Evolutionary conservation across 2,888 invertebrate species (phyloP).

Genomic region (Miltochrista miniata): DNA sequence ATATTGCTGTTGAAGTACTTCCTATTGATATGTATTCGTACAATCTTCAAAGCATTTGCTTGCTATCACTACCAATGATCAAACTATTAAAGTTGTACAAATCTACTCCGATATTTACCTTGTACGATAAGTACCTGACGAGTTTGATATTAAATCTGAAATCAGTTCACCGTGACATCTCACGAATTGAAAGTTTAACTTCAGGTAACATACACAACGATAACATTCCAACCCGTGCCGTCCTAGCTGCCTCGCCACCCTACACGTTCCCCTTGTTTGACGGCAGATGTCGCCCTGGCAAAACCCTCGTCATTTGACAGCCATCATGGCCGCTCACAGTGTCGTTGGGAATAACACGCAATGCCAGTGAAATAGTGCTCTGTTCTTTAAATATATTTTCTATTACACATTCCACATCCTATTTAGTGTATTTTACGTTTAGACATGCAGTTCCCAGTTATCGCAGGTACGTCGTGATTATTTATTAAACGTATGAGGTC

Average conservation of each 20-base stretch:
- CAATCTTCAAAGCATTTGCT: no score
- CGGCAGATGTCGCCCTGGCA: conserved; percentile 57
- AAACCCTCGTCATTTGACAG: conserved; percentile 42
- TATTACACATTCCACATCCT: conserved; percentile 5
- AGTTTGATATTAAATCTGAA: conserved; percentile 20
- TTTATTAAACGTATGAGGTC: conserved; percentile 10
- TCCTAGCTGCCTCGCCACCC: conserved; percentile 32
- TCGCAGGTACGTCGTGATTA: conserved; percentile 32
- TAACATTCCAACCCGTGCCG: conserved; percentile 28
- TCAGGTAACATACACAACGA: conserved; percentile 24
- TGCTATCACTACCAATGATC: conserved; percentile 13
- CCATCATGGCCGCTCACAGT: conserved; percentile 37
- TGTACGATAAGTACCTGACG: conserved; percentile 9
- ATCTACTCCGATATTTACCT: conserved; percentile 26
- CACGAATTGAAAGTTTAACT: conserved; percentile 37
- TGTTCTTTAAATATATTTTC: conserved; percentile 5
- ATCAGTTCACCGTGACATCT: conserved; percentile 45
- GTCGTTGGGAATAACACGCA: conserved; percentile 45
- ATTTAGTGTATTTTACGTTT: conserved; percentile 21
- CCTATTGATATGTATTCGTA: no score
- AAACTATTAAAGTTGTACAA: neutral
- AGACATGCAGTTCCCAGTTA: conserved; percentile 26
- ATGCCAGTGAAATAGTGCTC: conserved; percentile 46
- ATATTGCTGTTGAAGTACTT: no score
- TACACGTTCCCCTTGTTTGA: conserved; percentile 37